These are phyloP conservation scores for Amphibalanus amphitrite DNA, from an alignment of 1,140 invertebrate species.

Conservation along the genomic window DNA sequence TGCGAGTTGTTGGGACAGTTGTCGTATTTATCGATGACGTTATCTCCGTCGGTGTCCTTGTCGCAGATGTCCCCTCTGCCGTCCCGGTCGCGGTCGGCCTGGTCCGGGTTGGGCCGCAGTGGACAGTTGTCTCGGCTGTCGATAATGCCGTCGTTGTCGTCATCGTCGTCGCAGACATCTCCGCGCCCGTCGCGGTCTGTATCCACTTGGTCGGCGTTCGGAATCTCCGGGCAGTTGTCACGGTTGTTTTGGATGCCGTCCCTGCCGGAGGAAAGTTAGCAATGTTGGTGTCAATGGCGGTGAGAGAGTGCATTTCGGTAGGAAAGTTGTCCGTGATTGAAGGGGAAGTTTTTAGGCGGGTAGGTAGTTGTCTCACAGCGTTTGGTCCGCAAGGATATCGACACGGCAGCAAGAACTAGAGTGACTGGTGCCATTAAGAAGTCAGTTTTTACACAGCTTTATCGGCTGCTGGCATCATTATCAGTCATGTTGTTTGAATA, in stretches of 20 bases:
- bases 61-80: constrained; percentile 64
- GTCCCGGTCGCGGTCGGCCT: constrained; percentile 31
- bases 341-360: too few species aligned
- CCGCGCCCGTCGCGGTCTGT: constrained; percentile 49
- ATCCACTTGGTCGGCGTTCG: constrained; percentile 58
- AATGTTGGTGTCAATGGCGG: too few species aligned
- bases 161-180: constrained; percentile 67
- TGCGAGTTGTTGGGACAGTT: constrained; percentile 90
- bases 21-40: constrained; percentile 56
- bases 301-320: too few species aligned
- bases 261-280: too few species aligned
- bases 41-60: constrained; percentile 70
- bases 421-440: too few species aligned
- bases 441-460: too few species aligned
- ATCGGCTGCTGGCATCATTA: too few species aligned
- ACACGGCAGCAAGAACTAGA: too few species aligned
- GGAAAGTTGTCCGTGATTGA: too few species aligned
- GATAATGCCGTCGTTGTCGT: constrained; percentile 54
- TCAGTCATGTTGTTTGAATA: too few species aligned
- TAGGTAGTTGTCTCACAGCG: too few species aligned
- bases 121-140: constrained; percentile 67
- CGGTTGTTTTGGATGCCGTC: constrained; percentile 27
- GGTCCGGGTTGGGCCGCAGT: constrained; percentile 32
- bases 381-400: too few species aligned
- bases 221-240: constrained; percentile 55